Conservation (phyloP, 92 coral and sea anemone species). For the Phymanthus crucifer region DNA sequence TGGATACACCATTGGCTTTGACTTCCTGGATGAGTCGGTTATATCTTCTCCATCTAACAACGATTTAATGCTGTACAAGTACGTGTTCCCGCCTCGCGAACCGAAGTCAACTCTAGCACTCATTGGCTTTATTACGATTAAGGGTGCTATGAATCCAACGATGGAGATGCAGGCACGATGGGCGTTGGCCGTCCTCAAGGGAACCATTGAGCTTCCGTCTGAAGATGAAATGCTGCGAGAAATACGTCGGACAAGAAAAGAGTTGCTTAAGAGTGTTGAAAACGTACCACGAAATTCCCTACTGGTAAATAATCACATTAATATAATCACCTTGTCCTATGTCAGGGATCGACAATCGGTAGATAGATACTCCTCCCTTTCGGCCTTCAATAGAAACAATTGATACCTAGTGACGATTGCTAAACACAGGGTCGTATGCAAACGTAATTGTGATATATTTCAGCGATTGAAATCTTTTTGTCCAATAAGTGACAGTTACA, state of each 20-base stretch:
- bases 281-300: slow-evolving; percentile 24
- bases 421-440: no score
- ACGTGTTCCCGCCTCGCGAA: slow-evolving; percentile 70
- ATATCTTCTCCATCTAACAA: slow-evolving; percentile 52
- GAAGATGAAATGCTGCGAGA: slow-evolving; percentile 16
- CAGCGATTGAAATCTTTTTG: no score
- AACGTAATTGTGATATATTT: no score
- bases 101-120: slow-evolving; percentile 58
- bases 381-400: no score
- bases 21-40: slow-evolving; percentile 48
- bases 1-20: slow-evolving; percentile 62
- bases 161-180: slow-evolving; percentile 86
- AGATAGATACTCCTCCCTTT: no score
- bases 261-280: background rate
- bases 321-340: no score
- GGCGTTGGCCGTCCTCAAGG: slow-evolving; percentile 76
- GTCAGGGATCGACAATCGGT: no score
- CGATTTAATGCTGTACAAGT: slow-evolving; percentile 65
- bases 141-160: slow-evolving; percentile 72
- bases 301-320: background rate
- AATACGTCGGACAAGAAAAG: background rate
- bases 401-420: no score
- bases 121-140: slow-evolving; percentile 65
- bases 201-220: slow-evolving; percentile 25
- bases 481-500: no score